Evolutionary conservation across 2,888 invertebrate genomes (phyloP).

Genomic region (Brachyptera risi): DNA sequence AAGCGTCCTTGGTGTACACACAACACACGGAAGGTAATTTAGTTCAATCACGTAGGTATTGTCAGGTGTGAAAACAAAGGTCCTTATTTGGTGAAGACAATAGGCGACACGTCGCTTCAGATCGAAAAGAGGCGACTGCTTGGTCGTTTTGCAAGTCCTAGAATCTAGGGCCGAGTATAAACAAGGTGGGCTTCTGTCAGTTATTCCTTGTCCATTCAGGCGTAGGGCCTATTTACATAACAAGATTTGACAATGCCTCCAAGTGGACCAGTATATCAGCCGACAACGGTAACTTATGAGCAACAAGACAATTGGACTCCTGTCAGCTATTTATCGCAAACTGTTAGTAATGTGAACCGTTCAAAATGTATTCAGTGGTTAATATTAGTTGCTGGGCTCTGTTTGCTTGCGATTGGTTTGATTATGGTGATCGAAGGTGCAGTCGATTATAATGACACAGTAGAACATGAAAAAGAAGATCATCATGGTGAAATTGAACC

Average conservation of each 20-base stretch:
- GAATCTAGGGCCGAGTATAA: neutral
- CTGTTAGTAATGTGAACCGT: constrained; percentile 34
- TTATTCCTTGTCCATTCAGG: neutral
- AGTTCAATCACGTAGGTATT: constrained; percentile 8
- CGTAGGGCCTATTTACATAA: constrained; percentile 1
- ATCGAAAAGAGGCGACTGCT: neutral
- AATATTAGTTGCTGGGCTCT: constrained; percentile 37
- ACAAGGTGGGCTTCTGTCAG: too few species aligned
- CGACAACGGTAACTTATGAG: constrained; percentile 73
- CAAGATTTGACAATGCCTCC: constrained; percentile 56
- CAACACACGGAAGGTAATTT: neutral
- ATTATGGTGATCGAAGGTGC: constrained; percentile 61
- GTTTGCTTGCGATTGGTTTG: constrained; percentile 47
- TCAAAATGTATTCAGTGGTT: constrained; percentile 40
- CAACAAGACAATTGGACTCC: constrained; percentile 43
- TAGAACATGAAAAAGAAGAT: constrained; percentile 41
- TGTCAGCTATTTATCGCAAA: constrained; percentile 39
- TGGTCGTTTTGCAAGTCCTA: neutral
- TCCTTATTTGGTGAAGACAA: constrained; percentile 15
- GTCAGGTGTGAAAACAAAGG: constrained; percentile 1
- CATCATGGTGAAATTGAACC: constrained; percentile 33
- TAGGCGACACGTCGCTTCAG: neutral
- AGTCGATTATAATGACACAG: constrained; percentile 54
- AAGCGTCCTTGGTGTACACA: constrained; percentile 3
- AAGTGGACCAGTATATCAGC: constrained; percentile 69